These are phyloP conservation scores for Perca fluviatilis DNA, from an alignment of 2,113 vertebrate genomes.

Conservation along the genomic window DNA sequence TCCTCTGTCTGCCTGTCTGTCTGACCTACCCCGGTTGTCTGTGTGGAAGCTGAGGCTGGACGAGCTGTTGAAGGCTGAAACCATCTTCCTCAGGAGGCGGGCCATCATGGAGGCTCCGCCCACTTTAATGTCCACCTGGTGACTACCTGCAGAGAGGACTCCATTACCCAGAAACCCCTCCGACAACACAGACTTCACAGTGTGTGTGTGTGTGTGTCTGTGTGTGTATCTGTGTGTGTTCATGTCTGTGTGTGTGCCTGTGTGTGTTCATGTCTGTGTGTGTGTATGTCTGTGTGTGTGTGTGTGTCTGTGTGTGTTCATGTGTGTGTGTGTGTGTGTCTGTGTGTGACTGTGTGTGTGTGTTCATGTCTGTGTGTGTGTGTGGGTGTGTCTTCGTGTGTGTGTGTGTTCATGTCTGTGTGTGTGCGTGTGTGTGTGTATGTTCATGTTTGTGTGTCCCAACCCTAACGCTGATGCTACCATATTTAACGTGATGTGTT, in stretches of 20 bases:
- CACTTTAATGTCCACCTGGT: slow-evolving; percentile 87
- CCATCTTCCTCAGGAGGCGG: slow-evolving; percentile 84
- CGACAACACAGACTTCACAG: neutral
- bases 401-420: slow-evolving; percentile 2
- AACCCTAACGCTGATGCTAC: too few relatives aligned
- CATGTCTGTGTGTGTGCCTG: slow-evolving; percentile 28
- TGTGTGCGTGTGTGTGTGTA: slow-evolving; percentile 4
- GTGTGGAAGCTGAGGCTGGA: slow-evolving; percentile 69
- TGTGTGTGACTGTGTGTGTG: slow-evolving; percentile 10
- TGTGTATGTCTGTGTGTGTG: slow-evolving; percentile 3
- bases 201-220: slow-evolving; percentile 17
- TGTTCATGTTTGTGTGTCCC: slow-evolving; percentile 17
- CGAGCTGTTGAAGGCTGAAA: slow-evolving; percentile 89
- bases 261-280: slow-evolving; percentile 32
- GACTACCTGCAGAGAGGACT: slow-evolving; percentile 81
- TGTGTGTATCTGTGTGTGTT: slow-evolving; percentile 6
- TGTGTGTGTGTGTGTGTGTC: neutral
- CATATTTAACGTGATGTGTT: too few relatives aligned
- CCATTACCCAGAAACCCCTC: slow-evolving; percentile 35
- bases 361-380: slow-evolving; percentile 10
- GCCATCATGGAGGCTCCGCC: slow-evolving; percentile 89
- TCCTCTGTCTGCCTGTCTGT: neutral
- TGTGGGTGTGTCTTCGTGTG: slow-evolving; percentile 15
- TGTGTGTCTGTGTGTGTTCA: too few relatives aligned
- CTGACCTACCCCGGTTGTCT: slow-evolving; percentile 83